Evolutionary conservation across 2,888 invertebrate genomes (phyloP).

Genomic region (Druceiella hillmani): DNA sequence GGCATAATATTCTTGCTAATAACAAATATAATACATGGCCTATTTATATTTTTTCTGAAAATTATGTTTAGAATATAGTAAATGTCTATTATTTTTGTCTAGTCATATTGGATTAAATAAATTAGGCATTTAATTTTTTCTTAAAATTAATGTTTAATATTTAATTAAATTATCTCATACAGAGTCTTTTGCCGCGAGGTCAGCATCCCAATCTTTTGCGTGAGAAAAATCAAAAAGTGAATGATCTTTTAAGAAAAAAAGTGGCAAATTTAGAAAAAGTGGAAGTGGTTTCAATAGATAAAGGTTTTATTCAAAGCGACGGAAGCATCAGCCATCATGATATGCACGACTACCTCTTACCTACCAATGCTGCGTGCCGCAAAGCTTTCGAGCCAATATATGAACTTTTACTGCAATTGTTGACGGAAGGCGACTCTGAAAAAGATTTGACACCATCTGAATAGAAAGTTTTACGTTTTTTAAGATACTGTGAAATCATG

Average conservation of each 20-base stretch:
- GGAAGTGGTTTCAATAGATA: slow-evolving; percentile 74
- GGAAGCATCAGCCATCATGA: slow-evolving; percentile 83
- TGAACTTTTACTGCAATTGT: slow-evolving; percentile 71
- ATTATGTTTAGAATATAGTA: not conserved
- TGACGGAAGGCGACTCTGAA: slow-evolving; percentile 70
- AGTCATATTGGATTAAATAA: slow-evolving; percentile 6
- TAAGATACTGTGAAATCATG: not conserved
- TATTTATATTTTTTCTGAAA: not conserved
- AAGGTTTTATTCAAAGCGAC: slow-evolving; percentile 71
- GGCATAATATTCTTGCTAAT: not conserved
- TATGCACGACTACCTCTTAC: slow-evolving; percentile 87
- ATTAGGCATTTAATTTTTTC: slow-evolving; percentile 3
- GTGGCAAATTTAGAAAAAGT: slow-evolving; percentile 60
- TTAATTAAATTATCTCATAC: slow-evolving; percentile 30
- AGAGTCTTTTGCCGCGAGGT: slow-evolving; percentile 86
- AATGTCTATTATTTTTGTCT: slow-evolving; percentile 9
- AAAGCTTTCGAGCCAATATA: slow-evolving; percentile 84
- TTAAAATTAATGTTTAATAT: slow-evolving; percentile 8
- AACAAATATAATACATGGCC: not conserved
- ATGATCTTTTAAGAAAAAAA: slow-evolving; percentile 63
- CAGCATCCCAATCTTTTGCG: slow-evolving; percentile 78
- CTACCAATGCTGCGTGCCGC: slow-evolving; percentile 80
- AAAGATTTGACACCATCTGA: slow-evolving; percentile 69
- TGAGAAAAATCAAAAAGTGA: slow-evolving; percentile 70
- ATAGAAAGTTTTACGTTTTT: too few species aligned